A percentile compares a stretch with the other conserved stretches of the same genome.
Evolutionary conservation across 2,113 vertebrate species (phyloP).

Genomic region (Pomatorhinus ruficollis): DNA sequence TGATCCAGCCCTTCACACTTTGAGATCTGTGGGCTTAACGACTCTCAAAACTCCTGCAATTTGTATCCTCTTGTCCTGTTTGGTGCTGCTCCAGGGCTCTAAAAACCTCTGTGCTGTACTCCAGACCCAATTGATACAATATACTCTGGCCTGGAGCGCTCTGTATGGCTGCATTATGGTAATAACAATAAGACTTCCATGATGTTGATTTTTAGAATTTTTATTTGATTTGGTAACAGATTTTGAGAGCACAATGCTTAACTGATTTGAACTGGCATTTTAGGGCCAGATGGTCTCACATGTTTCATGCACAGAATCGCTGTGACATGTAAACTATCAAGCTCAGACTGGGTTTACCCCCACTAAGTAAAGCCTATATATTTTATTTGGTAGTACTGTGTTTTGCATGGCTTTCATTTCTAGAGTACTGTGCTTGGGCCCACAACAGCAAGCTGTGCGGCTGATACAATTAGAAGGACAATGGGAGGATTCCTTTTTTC

Average conservation of each 20-base stretch:
- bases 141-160: not conserved
- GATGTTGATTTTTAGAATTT: not conserved
- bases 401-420: not conserved
- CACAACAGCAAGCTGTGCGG: not conserved
- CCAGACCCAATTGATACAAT: not conserved
- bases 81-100: not conserved
- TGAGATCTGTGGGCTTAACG: not conserved
- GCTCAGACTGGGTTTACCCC: not conserved
- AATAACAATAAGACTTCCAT: not conserved
- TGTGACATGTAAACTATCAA: not conserved
- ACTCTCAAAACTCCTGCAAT: not conserved
- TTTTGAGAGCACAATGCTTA: not conserved
- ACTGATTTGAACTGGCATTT: not conserved
- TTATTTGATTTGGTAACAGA: not conserved
- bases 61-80: not conserved
- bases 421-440: not conserved
- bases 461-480: not conserved
- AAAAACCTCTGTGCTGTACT: not conserved
- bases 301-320: not conserved
- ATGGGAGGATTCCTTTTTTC: not conserved
- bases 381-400: not conserved
- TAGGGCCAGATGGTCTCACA: not conserved
- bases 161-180: not conserved
- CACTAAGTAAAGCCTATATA: not conserved
- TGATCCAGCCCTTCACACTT: not conserved